These are phyloP conservation scores for Conger conger DNA, from an alignment of 2,113 vertebrate species.

Conservation along the genomic window DNA sequence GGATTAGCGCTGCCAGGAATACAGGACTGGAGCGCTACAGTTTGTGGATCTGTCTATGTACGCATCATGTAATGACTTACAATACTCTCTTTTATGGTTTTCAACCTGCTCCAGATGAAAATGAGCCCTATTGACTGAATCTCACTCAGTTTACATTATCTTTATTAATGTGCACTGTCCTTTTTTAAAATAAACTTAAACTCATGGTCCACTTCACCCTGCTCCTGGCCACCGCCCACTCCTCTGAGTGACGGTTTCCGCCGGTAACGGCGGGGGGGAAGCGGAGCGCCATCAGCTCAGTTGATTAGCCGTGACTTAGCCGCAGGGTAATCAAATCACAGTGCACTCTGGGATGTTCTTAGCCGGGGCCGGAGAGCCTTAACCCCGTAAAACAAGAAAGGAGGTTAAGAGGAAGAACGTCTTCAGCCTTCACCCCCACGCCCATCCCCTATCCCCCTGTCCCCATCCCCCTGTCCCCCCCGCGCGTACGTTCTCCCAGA, in stretches of 20 bases:
- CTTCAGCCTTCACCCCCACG: background rate
- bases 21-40: background rate
- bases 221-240: background rate
- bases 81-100: too few relatives aligned
- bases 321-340: conserved; percentile 13
- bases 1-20: background rate
- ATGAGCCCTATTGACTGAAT: too few relatives aligned
- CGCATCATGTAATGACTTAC: too few relatives aligned
- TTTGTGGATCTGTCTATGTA: too few relatives aligned
- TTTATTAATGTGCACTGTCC: too few relatives aligned
- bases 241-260: background rate
- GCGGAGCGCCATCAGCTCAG: background rate
- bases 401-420: background rate
- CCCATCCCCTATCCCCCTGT: too few relatives aligned
- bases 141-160: too few relatives aligned
- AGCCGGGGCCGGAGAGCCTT: background rate
- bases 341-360: background rate
- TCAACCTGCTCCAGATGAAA: too few relatives aligned
- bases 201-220: background rate
- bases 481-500: too few relatives aligned
- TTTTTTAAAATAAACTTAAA: too few relatives aligned
- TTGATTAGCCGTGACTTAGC: conserved; percentile 16
- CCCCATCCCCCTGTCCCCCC: too few relatives aligned
- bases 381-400: background rate
- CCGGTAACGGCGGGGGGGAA: background rate